Evolutionary conservation across 2,888 invertebrate genomes (phyloP).

Genomic region (Teinopalpus imperialis): DNA sequence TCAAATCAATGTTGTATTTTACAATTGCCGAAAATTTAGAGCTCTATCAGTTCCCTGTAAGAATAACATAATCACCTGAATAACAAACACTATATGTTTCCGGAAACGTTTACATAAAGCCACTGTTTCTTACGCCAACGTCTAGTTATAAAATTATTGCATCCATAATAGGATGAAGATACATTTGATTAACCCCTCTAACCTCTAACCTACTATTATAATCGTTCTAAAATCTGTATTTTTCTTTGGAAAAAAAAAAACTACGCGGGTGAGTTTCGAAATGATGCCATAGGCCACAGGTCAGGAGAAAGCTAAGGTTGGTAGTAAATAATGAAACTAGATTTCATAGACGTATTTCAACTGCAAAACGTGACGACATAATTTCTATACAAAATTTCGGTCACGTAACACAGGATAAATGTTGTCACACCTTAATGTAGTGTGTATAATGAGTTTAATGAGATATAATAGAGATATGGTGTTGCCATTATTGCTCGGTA

Average conservation of each 20-base stretch:
- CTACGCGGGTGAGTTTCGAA: slow-evolving; percentile 48
- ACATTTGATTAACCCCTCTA: slow-evolving; percentile 37
- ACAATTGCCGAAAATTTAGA: too few species aligned
- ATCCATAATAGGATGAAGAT: slow-evolving; percentile 27
- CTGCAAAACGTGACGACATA: slow-evolving; percentile 32
- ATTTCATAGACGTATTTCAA: slow-evolving; percentile 31
- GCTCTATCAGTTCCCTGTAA: too few species aligned
- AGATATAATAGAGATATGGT: neutral
- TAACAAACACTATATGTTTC: neutral
- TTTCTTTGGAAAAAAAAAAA: slow-evolving; percentile 52
- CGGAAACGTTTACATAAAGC: slow-evolving; percentile 20
- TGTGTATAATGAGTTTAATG: neutral
- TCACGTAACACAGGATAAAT: slow-evolving; percentile 31
- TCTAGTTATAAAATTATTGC: slow-evolving; percentile 30
- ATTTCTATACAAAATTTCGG: slow-evolving; percentile 29
- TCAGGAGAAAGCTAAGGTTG: slow-evolving; percentile 70
- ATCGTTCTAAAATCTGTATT: slow-evolving; percentile 51
- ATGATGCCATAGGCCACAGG: slow-evolving; percentile 63
- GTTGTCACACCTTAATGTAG: slow-evolving; percentile 3
- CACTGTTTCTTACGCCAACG: slow-evolving; percentile 22
- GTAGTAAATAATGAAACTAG: slow-evolving; percentile 34
- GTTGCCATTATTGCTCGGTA: neutral
- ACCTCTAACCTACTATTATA: slow-evolving; percentile 55
- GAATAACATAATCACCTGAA: too few species aligned
- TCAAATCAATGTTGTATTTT: too few species aligned